Conservation (phyloP, 1,140 invertebrate genomes). For the Cepaea nemoralis region DNA sequence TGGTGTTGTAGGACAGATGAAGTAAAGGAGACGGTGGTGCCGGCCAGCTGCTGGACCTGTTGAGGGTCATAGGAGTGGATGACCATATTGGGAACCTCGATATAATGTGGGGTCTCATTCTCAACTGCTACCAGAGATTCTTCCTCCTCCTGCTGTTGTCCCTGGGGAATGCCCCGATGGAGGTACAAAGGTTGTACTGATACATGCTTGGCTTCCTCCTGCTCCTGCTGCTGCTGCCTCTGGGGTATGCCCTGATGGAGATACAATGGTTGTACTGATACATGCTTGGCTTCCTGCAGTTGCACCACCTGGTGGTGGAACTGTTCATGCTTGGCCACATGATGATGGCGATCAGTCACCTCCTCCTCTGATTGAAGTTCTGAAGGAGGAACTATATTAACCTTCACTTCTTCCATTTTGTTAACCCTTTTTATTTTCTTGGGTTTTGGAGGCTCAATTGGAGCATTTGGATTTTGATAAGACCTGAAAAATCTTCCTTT, state of each 20-base stretch:
- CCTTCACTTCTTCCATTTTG: constrained; percentile 27
- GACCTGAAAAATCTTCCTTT: constrained; percentile 54
- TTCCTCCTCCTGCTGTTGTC: constrained; percentile 8
- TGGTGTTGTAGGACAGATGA: neutral
- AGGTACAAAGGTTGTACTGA: neutral
- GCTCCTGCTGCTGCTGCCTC: constrained; percentile 1
- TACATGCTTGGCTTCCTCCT: neutral
- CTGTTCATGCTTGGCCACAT: neutral
- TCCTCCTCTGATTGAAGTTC: constrained; percentile 2
- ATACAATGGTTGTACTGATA: neutral
- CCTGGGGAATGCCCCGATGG: neutral
- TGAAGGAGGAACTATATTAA: constrained; percentile 24
- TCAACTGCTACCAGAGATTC: neutral
- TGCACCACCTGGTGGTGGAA: neutral
- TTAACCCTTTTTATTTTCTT: constrained; percentile 28
- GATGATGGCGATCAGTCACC: neutral
- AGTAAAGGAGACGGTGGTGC: constrained; percentile 1
- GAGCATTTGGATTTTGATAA: constrained; percentile 36
- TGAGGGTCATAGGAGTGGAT: constrained; percentile 24
- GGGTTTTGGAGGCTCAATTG: constrained; percentile 21
- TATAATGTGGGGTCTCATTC: constrained; percentile 16
- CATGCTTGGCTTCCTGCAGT: neutral
- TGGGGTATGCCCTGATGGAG: neutral
- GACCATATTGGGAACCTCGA: constrained; percentile 31
- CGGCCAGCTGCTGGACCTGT: constrained; percentile 17